These are phyloP conservation scores for Megaptera novaeangliae DNA, from an alignment of 2,113 vertebrate genomes.

Conservation along the genomic window DNA sequence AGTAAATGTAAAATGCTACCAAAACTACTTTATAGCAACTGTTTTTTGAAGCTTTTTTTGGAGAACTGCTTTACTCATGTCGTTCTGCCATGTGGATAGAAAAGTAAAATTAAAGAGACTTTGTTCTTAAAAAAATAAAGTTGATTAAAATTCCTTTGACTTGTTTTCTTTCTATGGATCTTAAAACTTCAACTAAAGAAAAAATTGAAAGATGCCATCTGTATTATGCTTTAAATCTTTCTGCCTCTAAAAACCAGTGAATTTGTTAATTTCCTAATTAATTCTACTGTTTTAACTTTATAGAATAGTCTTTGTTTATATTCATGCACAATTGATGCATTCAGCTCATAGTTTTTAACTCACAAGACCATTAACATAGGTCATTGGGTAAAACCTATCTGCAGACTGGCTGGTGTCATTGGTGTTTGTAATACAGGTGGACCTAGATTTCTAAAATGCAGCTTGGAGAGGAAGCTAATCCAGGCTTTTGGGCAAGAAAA, in stretches of 20 bases:
- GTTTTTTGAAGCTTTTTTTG: not conserved
- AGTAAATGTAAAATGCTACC: not conserved
- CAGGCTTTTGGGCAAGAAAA: not conserved
- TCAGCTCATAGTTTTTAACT: not conserved
- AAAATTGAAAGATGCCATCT: not conserved
- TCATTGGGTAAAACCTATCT: not conserved
- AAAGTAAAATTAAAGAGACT: slow-evolving; percentile 25
- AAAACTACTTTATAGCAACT: not conserved
- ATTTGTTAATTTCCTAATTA: not conserved
- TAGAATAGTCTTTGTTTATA: not conserved
- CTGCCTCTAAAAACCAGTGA: not conserved
- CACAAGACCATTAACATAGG: not conserved
- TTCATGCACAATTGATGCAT: not conserved
- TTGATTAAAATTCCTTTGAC: slow-evolving; percentile 1
- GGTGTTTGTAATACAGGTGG: not conserved
- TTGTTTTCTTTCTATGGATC: not conserved
- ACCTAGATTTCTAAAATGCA: not conserved
- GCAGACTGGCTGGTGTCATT: accelerated
- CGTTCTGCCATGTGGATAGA: not conserved
- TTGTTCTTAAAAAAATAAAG: not conserved
- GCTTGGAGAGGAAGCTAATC: too few relatives aligned
- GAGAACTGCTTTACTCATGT: not conserved
- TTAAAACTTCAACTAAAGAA: not conserved
- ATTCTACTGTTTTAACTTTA: not conserved
- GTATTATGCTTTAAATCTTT: not conserved